Base-by-base conservation (phyloP, 2,797 vertebrate genomes). In the Aratinga solstitialis region DNA sequence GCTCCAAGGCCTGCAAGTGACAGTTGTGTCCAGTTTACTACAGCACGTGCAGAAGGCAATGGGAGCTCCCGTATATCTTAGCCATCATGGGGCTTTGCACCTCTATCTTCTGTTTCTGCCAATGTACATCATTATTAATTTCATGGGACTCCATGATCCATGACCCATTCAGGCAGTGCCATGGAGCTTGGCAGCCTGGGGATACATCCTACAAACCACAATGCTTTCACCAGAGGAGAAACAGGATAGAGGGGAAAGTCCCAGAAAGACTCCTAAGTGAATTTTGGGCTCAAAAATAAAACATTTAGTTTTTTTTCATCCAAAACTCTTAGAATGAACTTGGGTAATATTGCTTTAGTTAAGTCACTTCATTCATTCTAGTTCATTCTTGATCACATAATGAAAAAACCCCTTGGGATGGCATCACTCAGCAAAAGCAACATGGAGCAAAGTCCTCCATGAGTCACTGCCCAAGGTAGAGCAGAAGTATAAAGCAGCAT, bases 241-340 rank as follows among this genome's bases (percentile, higher is more conserved):
- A 12, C 5, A 11, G 22, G 7, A 53, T 13, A 29, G 5, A 50
- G 47, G 14, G 7, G 9, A 63, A 79, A 82, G 4, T 48, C 21
- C 8, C 30, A 47, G 9, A 5, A 50, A 51, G 9, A 1, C 11
- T 43, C 4, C 1, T 2, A 43, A n/a, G 40, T 51, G 58, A 79
- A 13, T 32, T 7, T 74, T 8, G 14, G 34, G 7, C 23, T 89
- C 40, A 45, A 36, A 94, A 92, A 93, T 18, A 85, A 92, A 81
- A 53, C 12, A 42, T 16, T 36, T 40, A 8, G 8, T 1, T 66
- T 94, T 74, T 93, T 94, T 93, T 84, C 15, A 47, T 75, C 54
- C 42, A 81, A 45, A 71, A 26, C 54, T 73, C 36, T 59, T 43
- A 73, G 47, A 81, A 90, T 69, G 48, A 89, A 73, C 50, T 59